Percentiles rank a stretch among this genome's conserved stretches.
Evolutionary conservation across 2,888 invertebrate species (phyloP).

Genomic region (Coelogynopora nodosa): DNA sequence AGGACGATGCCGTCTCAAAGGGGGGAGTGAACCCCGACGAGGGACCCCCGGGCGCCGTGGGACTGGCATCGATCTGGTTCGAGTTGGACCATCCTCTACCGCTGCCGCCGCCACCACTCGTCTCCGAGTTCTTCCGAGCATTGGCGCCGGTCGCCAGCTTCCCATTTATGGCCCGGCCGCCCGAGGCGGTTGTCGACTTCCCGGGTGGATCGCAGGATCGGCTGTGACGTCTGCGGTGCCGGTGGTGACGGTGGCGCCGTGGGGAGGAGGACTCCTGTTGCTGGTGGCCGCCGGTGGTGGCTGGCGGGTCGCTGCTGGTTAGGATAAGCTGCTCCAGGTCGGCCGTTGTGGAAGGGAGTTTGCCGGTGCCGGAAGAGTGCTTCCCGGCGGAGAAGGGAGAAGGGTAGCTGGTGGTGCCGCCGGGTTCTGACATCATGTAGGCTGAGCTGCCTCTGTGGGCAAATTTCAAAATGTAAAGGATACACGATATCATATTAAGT

Average conservation of each 20-base stretch:
- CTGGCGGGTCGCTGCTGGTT: neutral
- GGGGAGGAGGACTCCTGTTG: neutral
- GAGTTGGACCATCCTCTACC: neutral
- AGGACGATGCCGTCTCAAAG: neutral
- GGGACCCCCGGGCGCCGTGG: neutral
- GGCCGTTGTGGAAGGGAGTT: neutral
- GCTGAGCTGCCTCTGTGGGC: neutral
- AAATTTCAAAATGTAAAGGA: neutral
- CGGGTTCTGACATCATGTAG: neutral
- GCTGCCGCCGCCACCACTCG: neutral
- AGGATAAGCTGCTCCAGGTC: neutral
- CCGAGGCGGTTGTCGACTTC: neutral
- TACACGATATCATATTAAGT: no score
- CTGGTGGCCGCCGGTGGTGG: neutral
- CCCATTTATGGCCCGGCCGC: neutral
- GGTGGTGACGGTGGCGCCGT: neutral
- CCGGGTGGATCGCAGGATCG: neutral
- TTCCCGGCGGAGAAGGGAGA: neutral
- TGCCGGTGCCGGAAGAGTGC: neutral
- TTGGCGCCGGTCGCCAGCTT: no score
- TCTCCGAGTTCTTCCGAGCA: neutral
- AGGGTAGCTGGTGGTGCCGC: neutral
- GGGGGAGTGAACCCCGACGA: conserved; percentile 5
- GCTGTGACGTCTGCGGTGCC: neutral
- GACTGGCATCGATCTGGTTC: neutral